Percentiles rank a stretch among this genome's conserved stretches.
These are phyloP conservation scores for Aurelia sp. DNA, from an alignment of 30 jellyfish, hydroid and myxozoan genomes.

Conservation along the genomic window DNA sequence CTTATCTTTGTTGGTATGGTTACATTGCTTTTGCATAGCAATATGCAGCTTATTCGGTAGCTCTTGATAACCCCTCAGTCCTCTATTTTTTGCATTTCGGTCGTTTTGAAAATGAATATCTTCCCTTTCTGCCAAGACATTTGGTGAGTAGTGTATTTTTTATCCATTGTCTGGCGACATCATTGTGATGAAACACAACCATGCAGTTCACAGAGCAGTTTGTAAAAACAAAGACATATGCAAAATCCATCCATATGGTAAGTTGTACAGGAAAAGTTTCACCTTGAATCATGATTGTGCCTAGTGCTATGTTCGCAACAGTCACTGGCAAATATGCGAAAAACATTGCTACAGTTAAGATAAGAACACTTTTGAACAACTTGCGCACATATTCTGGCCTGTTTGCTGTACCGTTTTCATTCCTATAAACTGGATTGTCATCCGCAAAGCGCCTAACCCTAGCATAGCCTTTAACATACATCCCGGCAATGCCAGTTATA, in stretches of 20 bases:
- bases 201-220: not conserved
- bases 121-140: not conserved
- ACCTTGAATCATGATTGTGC: not conserved
- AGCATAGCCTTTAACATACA: not conserved
- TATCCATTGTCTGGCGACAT: not conserved
- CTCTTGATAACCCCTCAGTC: no score
- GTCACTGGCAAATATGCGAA: not conserved
- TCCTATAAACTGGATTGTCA: not conserved
- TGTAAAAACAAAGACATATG: not conserved
- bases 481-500: not conserved
- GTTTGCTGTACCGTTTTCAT: not conserved
- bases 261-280: not conserved
- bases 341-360: not conserved
- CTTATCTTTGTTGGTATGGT: no score
- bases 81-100: no score
- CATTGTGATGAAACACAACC: not conserved
- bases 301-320: not conserved
- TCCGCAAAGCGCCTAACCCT: not conserved
- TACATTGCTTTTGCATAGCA: no score
- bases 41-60: no score
- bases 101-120: no score
- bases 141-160: not conserved
- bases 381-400: slow-evolving; percentile 12
- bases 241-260: not conserved
- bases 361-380: slow-evolving; percentile 15